These are phyloP conservation scores for Rhinogobius similis DNA, from an alignment of 2,113 vertebrate genomes.

Conservation along the genomic window DNA sequence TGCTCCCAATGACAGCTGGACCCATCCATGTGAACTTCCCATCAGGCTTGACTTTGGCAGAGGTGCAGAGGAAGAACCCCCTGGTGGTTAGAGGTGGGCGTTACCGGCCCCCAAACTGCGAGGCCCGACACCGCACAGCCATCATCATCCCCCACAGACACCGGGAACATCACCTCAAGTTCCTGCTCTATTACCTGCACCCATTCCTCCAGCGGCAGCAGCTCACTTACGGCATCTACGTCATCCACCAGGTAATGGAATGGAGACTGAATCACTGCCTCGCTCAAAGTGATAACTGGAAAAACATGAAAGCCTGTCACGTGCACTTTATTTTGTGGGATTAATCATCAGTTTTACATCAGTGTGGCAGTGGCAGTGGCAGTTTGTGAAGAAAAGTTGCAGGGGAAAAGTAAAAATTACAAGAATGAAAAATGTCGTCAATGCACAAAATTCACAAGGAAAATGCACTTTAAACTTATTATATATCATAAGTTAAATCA, in stretches of 20 bases:
- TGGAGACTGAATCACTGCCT: background rate
- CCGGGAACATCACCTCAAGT: conserved; percentile 78
- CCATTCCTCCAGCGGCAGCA: conserved; percentile 83
- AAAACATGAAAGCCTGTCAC: no score
- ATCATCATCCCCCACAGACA: conserved; percentile 82
- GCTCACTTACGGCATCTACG: conserved; percentile 80
- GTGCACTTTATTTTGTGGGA: no score
- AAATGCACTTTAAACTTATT: no score
- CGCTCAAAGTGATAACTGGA: no score
- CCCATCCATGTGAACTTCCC: conserved; percentile 80
- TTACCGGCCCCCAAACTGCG: conserved; percentile 80
- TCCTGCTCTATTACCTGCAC: conserved; percentile 82
- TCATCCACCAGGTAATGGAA: conserved; percentile 81
- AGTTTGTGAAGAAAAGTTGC: no score
- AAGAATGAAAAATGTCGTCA: no score
- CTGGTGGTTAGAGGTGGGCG: conserved; percentile 77
- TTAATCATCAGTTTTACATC: no score
- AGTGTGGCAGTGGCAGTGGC: no score
- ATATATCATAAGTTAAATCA: no score
- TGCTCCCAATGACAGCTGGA: conserved; percentile 60
- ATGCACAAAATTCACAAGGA: no score
- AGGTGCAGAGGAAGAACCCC: conserved; percentile 76
- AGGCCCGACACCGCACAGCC: conserved; percentile 74
- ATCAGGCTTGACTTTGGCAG: conserved; percentile 67
- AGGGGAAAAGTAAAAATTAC: no score